Base-by-base conservation (phyloP, 2,888 invertebrate species). In the Plusia festucae region DNA sequence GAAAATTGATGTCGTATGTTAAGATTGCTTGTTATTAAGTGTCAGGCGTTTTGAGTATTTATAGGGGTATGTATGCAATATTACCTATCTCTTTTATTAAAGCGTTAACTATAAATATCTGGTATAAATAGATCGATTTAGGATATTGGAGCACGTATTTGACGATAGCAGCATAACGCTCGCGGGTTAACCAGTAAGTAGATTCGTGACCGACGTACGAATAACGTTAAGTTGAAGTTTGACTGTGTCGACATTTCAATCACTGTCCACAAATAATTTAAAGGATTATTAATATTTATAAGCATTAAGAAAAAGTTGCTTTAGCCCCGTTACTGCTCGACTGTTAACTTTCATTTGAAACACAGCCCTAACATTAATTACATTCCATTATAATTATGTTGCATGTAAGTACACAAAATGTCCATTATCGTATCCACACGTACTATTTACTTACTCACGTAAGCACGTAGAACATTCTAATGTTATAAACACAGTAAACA, bases 351-450 rank as follows among this genome's bases (percentile, higher is more conserved):
- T n/a, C n/a, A 6, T 40, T n/a, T n/a, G 1, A 40, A 40, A 40
- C 46, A 9, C 20, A 18, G 7, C 46, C 46, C 58, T 57, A 57
- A 61, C 22, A 46, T 67, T 60, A 32, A 69, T 63, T 24, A 60
- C 9, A 54, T 63, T 72, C 53, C 54, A 59, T 24, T 55, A 34
- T 53, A 55, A 54, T 58, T 64, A 58, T 11, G 27, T 61, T 49
- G 32, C 46, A 74, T 58, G 56, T 27, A 27, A 27, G 27, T 57
- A 74, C 76, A 75, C 55, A 49, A 32, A 60, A 63, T 30, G 15
- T 55, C 52, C 73, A 59, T 74, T 59, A 64, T 44, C 55, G 30
- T 52, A 24, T 46, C 15, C 8, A 20, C 34, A 54, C 51, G 8
- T 53, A 53, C 49, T 61, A 51, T 44, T 49, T 40, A 11, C 56